A percentile compares a stretch with the other conserved stretches of the same genome.
phyloP scores from a whole-genome alignment of 2,888 invertebrate species.

The Euplagia quadripunctaria region DNA sequence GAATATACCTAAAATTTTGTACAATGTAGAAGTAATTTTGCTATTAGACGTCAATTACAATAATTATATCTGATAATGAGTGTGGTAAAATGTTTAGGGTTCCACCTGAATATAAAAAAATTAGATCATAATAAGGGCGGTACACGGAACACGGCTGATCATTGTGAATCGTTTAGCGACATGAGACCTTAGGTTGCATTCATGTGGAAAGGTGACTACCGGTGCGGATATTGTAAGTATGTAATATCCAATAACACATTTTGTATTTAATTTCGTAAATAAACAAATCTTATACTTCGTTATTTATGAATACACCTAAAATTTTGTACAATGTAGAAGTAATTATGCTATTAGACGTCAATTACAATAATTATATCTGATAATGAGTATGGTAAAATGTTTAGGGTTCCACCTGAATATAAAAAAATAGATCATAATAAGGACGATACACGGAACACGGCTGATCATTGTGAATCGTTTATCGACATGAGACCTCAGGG shows the following conservation, averaged over 20 bases:
- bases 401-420: slow-evolving; percentile 17
- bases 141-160: background rate
- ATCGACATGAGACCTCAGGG: background rate
- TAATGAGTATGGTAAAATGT: slow-evolving; percentile 21
- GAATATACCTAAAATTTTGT: background rate
- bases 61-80: slow-evolving; percentile 33
- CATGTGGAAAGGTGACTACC: background rate
- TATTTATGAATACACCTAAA: background rate
- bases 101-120: background rate
- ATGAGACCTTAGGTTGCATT: background rate
- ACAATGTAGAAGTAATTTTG: slow-evolving; percentile 27
- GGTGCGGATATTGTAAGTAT: background rate
- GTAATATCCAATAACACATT: background rate
- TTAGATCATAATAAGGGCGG: background rate
- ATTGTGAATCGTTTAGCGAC: background rate
- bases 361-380: slow-evolving; percentile 33
- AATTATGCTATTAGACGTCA: slow-evolving; percentile 22
- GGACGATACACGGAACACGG: background rate
- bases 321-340: slow-evolving; percentile 23
- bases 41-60: slow-evolving; percentile 24
- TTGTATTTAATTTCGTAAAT: background rate
- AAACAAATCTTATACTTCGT: background rate
- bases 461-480: background rate
- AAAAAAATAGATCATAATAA: background rate
- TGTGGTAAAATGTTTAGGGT: slow-evolving; percentile 21